Base-by-base conservation (phyloP, 2,797 vertebrate species). In the Sphaeramia orbicularis region DNA sequence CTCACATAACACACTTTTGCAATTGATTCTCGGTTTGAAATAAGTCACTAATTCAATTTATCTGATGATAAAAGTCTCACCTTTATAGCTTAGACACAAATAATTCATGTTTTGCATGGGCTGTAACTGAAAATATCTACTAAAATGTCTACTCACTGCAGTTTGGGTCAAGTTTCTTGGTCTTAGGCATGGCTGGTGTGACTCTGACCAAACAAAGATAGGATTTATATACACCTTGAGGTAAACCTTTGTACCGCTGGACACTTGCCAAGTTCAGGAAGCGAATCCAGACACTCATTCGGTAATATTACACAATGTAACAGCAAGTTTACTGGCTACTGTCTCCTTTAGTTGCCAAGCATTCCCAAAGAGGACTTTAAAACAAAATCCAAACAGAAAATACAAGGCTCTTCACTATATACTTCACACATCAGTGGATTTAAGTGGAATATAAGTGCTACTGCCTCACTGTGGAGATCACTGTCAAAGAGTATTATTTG, bases 111-210 rank as follows among this genome's bases (percentile, higher is more conserved):
- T 57, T 18, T 16, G 32, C 44, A 19, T 49, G 15, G 21, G 27
- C 11, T 21, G 27, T 42, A n/a, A 49, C 13, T 8, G 37, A 57
- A 55, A 65, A 30, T 40, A 27, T 27, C 24, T 27, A 27, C 24
- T 27, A 4, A 27, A 47, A 6, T 53, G 21, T 74, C 7, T 87
- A 93, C 92, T 91, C 65, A 93, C 92, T 52, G 71, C 30, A 74
- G 19, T 49, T 35, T 32, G 45, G 62, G 60, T 70, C 71, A 1
- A 59, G 37, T 40, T 73, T 69, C 27, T 38, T 18, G 13, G 24
- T 65, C 52, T 37, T 42, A 63, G 86, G 85, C 91, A 91, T 91
- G 63, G 61, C 63, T 72, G 50, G 35, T 65, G 75, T 13, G 7
- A 32, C 59, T 66, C 16, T 35, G 11, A 59, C 47, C 47, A 44